Base-by-base conservation (phyloP, 2,888 invertebrate species). In the Volucella bombylans region DNA sequence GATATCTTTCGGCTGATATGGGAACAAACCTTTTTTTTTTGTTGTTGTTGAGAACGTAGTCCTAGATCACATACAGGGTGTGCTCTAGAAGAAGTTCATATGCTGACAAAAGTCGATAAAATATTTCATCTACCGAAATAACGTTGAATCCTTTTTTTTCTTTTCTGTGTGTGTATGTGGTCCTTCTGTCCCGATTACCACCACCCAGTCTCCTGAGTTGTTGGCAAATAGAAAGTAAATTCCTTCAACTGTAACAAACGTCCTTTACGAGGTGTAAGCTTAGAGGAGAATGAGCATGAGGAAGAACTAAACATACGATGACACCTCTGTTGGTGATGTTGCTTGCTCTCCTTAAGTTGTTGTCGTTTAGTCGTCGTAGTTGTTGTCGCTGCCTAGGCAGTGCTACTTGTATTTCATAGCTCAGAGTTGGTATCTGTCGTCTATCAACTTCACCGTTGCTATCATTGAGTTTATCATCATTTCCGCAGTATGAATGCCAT, bases 31-130 rank as follows among this genome's bases (percentile, higher is more conserved):
- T 61, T 76, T 64, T 62, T 67, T 61, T 54, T 41, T n/a, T n/a
- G n/a, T n/a, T n/a, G n/a, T n/a, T n/a, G n/a, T 3, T 15, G 11
- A 11, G n/a, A 38, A 15, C 59, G n/a, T 10, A 50, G 50, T 62
- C 59, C 62, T 49, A 18, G 18, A 18, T 18, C 18, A 18, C 23
- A 23, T 4, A 23, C 23, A 23, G 23, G 4, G 4, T 23, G 23
- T 62, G 62, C 71, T 71, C 76, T 76, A 61, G 14, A 4, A 23
- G 43, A 62, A 85, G 71, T 83, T 80, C 71, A 76, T 65, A 61
- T 80, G 80, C 74, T 79, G 83, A 80, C 80, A 85, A 64, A 68
- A 85, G 76, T 52, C 80, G 80, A 85, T 85, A 85, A 80, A 80
- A 77, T 73, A 69, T 57, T 73, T 82, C 72, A 79, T 59, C 49